These are phyloP conservation scores for Drosophila fuyamai DNA, from an alignment of 1,140 invertebrate species.

Conservation along the genomic window DNA sequence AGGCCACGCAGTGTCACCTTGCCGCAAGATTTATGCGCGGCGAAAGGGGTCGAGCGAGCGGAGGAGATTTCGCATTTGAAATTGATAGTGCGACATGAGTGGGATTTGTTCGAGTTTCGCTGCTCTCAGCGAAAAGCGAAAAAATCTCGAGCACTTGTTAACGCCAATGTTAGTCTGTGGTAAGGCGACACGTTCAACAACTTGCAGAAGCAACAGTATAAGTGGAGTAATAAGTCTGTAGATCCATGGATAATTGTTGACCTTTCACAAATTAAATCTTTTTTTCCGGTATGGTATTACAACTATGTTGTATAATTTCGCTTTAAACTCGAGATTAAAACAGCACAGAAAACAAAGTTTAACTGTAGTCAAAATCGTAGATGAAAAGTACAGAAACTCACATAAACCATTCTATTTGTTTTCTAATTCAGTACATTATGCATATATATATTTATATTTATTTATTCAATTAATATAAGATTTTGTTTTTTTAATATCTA, in stretches of 20 bases:
- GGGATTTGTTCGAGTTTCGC: slow-evolving; percentile 54
- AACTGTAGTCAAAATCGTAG: no score
- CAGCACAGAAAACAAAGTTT: no score
- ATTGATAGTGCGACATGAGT: slow-evolving; percentile 69
- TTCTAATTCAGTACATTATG: no score
- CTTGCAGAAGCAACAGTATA: slow-evolving; percentile 17
- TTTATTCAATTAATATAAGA: no score
- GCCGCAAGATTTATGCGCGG: slow-evolving; percentile 67
- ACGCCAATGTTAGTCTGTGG: slow-evolving; percentile 39
- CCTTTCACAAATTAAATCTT: slow-evolving; percentile 4
- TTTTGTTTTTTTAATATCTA: no score
- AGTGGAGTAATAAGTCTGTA: slow-evolving; percentile 14
- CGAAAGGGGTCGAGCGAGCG: slow-evolving; percentile 1
- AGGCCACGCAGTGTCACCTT: slow-evolving; percentile 48
- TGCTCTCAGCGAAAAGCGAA: slow-evolving; percentile 23
- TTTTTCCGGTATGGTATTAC: no score
- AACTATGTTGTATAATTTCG: no score
- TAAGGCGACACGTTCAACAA: slow-evolving; percentile 29
- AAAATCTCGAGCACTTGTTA: slow-evolving; percentile 42
- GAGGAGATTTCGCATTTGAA: slow-evolving; percentile 63
- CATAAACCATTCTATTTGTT: no score
- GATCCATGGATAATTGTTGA: slow-evolving; percentile 11
- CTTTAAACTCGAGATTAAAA: no score
- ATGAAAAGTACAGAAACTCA: no score
- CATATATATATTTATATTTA: no score